A percentile compares a stretch with the other conserved stretches of the same genome.
Conservation (phyloP, 2,113 vertebrate genomes). For the Nansenia antarctica region DNA sequence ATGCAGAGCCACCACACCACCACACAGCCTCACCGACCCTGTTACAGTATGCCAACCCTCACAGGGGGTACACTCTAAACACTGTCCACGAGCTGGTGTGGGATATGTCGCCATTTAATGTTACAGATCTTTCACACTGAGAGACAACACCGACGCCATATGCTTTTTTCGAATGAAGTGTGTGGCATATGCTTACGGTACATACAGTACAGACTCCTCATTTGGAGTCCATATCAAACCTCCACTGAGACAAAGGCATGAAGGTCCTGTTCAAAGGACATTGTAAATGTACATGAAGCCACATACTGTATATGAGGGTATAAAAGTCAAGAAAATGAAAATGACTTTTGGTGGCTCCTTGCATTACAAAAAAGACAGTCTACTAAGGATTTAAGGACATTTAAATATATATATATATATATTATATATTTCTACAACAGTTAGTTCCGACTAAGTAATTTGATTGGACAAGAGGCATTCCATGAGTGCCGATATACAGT, state of each 20-base stretch:
- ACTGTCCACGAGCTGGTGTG: slow-evolving; percentile 67
- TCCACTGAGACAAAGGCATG: slow-evolving; percentile 36
- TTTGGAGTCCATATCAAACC: slow-evolving; percentile 61
- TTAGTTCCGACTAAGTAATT: too few species aligned
- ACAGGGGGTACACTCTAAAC: slow-evolving; percentile 70
- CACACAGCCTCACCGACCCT: slow-evolving; percentile 65
- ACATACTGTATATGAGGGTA: slow-evolving; percentile 20
- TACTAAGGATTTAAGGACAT: background rate
- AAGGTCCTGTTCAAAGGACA: slow-evolving; percentile 38
- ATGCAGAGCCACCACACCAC: slow-evolving; percentile 51
- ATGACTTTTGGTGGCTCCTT: slow-evolving; percentile 5
- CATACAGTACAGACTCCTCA: slow-evolving; percentile 31
- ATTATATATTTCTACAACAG: too few species aligned
- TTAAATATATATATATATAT: too few species aligned
- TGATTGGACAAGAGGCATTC: too few species aligned
- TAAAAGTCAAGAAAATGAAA: slow-evolving; percentile 31
- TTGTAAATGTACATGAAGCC: slow-evolving; percentile 49
- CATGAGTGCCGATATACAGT: too few species aligned
- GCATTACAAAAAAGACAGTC: background rate
- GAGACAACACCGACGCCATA: slow-evolving; percentile 61
- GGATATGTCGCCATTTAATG: slow-evolving; percentile 72
- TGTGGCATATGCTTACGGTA: slow-evolving; percentile 59
- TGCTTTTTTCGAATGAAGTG: slow-evolving; percentile 58
- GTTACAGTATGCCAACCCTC: slow-evolving; percentile 64
- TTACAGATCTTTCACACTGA: slow-evolving; percentile 66